Evolutionary conservation across 1,140 invertebrate species (phyloP).

Genomic region (Tetragnatha versicolor): DNA sequence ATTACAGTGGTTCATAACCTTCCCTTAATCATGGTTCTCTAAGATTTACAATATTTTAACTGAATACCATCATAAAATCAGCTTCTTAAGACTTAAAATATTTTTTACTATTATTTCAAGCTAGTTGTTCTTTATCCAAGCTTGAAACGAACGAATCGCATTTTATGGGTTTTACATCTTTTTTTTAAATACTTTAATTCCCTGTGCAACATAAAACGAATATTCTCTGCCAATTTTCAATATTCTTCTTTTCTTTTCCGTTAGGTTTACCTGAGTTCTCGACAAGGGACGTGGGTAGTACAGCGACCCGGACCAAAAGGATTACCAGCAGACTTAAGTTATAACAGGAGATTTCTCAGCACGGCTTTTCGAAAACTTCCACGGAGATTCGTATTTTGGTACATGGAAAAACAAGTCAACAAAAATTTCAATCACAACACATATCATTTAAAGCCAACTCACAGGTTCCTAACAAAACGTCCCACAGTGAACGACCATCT

Average conservation of each 20-base stretch:
- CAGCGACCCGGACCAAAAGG: conserved; percentile 62
- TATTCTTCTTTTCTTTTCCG: conserved; percentile 20
- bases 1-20: too few species aligned
- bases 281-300: conserved; percentile 66
- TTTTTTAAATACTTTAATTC: too few species aligned
- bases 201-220: too few species aligned
- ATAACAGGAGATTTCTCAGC: conserved; percentile 58
- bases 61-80: too few species aligned
- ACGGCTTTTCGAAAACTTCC: conserved; percentile 58
- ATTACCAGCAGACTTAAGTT: conserved; percentile 62
- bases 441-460: conserved; percentile 65
- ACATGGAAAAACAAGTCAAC: conserved; percentile 59
- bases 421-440: conserved; percentile 65
- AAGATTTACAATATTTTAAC: too few species aligned
- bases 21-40: too few species aligned
- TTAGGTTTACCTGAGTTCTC: conserved; percentile 66
- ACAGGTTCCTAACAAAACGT: conserved; percentile 64
- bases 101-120: too few species aligned
- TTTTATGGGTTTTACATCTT: too few species aligned
- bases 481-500: conserved; percentile 69
- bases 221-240: too few species aligned
- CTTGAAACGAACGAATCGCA: too few species aligned
- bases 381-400: conserved; percentile 30
- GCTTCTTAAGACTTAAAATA: too few species aligned
- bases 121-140: too few species aligned